These are phyloP conservation scores for Apaloderma vittatum DNA, from an alignment of 2,113 vertebrate species.

Conservation along the genomic window DNA sequence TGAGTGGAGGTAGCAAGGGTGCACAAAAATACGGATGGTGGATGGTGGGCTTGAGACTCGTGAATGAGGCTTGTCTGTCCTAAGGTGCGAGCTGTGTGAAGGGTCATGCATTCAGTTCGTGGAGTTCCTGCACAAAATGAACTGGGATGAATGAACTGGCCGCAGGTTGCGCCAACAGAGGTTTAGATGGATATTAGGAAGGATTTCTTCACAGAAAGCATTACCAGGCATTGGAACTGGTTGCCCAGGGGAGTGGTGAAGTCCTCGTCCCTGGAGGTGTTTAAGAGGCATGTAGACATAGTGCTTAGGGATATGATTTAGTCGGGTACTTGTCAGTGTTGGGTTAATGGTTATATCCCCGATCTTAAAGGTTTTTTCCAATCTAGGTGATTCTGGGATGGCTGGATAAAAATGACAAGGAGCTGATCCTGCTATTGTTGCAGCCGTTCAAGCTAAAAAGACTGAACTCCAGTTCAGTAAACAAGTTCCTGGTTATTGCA, in stretches of 20 bases:
- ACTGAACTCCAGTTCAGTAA: background rate
- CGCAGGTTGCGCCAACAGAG: too few relatives aligned
- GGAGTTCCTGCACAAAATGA: background rate
- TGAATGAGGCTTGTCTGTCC: background rate
- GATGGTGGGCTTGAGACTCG: background rate
- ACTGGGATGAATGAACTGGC: background rate
- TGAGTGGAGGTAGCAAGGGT: background rate
- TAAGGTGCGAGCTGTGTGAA: background rate
- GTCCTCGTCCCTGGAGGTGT: too few relatives aligned
- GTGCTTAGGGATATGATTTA: too few relatives aligned
- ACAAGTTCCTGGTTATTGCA: background rate
- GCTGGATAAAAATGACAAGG: background rate
- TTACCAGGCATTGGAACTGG: too few relatives aligned
- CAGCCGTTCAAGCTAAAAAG: background rate
- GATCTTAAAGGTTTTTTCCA: too few relatives aligned
- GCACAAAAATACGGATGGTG: background rate
- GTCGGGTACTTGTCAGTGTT: too few relatives aligned
- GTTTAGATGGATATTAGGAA: too few relatives aligned
- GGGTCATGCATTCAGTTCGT: background rate
- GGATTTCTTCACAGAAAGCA: too few relatives aligned
- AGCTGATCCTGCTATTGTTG: background rate
- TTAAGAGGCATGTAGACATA: too few relatives aligned
- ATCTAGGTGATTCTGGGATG: background rate
- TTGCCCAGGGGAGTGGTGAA: too few relatives aligned
- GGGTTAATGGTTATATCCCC: too few relatives aligned